Evolutionary conservation across 2,113 vertebrate species (phyloP).

Genomic region (Stegostoma tigrinum): DNA sequence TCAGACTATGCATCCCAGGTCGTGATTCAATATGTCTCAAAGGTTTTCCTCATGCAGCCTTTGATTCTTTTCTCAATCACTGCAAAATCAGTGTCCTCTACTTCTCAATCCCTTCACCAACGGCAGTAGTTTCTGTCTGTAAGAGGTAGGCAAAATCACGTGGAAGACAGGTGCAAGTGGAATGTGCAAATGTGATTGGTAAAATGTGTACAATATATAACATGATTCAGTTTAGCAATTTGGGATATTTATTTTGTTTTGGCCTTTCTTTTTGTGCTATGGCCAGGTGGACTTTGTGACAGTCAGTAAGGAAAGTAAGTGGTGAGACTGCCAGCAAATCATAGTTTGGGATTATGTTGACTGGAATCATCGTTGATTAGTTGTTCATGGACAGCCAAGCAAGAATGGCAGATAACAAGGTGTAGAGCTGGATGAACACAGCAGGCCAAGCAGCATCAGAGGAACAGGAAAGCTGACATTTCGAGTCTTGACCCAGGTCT

Average conservation of each 20-base stretch:
- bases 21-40: not conserved
- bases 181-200: not conserved
- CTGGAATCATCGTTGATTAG: not conserved
- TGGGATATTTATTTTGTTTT: not conserved
- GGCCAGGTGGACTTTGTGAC: not conserved
- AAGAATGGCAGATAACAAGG: no score
- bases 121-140: not conserved
- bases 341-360: not conserved
- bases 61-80: not conserved
- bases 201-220: not conserved
- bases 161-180: not conserved
- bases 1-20: not conserved
- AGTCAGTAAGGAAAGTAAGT: not conserved
- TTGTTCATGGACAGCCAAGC: not conserved
- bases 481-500: no score
- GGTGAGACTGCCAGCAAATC: not conserved
- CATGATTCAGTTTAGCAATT: not conserved
- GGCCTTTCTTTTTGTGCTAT: not conserved
- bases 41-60: not conserved
- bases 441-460: no score
- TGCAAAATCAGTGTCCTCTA: not conserved
- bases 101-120: not conserved
- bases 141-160: not conserved
- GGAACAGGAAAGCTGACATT: no score
- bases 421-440: no score